Evolutionary conservation across 1,140 invertebrate genomes (phyloP).

Genomic region (Tetraneura akinire): DNA sequence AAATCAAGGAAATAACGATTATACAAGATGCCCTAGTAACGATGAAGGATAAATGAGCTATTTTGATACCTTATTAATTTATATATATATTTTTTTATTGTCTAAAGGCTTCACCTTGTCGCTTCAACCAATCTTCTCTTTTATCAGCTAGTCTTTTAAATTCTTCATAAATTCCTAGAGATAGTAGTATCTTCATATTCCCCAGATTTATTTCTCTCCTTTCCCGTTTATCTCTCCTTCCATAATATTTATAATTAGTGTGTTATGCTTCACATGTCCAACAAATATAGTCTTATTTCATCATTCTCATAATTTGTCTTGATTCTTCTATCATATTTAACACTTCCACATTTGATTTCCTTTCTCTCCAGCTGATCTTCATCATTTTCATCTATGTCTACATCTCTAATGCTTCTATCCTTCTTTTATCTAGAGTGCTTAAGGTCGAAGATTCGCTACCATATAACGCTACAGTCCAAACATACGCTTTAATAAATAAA

Average conservation of each 20-base stretch:
- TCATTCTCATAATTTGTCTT: constrained; percentile 23
- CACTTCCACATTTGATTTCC: neutral
- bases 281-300: neutral
- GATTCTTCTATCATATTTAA: constrained; percentile 24
- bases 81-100: too few species aligned
- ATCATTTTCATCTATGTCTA: too few species aligned
- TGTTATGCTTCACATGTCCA: neutral
- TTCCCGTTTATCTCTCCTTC: too few species aligned
- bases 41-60: too few species aligned
- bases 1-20: too few species aligned
- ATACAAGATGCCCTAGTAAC: too few species aligned
- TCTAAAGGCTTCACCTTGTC: too few species aligned
- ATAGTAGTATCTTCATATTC: neutral
- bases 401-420: too few species aligned
- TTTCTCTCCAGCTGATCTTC: constrained; percentile 19
- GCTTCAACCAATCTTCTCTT: too few species aligned
- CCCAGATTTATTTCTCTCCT: too few species aligned
- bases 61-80: too few species aligned
- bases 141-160: neutral
- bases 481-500: neutral
- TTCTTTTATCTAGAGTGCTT: too few species aligned
- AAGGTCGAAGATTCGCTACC: neutral
- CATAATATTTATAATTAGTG: neutral
- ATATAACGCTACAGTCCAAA: neutral
- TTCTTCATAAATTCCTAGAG: neutral